Evolutionary conservation across 2,888 invertebrate genomes (phyloP), one percentile per base, ranked within the genome.

Genomic region (Troides helena): DNA sequence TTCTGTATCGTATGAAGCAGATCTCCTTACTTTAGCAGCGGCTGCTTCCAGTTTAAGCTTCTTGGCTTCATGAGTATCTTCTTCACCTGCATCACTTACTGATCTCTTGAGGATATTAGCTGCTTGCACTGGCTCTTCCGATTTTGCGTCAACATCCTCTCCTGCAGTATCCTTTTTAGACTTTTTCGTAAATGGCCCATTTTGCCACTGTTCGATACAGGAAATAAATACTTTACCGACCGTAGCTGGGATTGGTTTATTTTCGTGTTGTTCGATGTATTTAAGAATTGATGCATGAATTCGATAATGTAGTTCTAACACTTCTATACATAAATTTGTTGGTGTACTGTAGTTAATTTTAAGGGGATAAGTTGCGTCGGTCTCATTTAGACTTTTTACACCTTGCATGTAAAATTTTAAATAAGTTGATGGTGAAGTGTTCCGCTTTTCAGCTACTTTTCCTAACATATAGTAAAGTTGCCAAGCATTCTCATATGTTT

Each of bases 391-490:
- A 81, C 95, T 94, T 78, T 95, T 94, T 21, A 95, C 95, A 6
- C 98, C 97, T 94, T 95, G 95, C 78, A 95, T 90, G 83, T 98
- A 99, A 89, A 97, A 96, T 74, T 95, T 94, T 62, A 98, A 90
- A 86, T 95, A 97, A 36, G 95, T 92, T 18, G 94, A 93, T 0
- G 97, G 96, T 69, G 95, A 94, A 74, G 95, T 95, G 74, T 95
- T 95, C 71, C 95, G 94, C 82, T 99, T 99, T 85, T 99, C 98
- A 0, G 96, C 95, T 67, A 98, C 96, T 94, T 99, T 99, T 0
- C 98, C 99, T n/a, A 99, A 91, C 96, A 99, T 98, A 82, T 98
- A 99, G 85, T 97, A 97, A 80, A 97, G 96, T 53, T 98, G 91
- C 99, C 99, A 99, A 70, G 96, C 94, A 81, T 99, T 98, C 81